Conservation (phyloP, 2,888 invertebrate genomes). For the Stomorhina lunata region DNA sequence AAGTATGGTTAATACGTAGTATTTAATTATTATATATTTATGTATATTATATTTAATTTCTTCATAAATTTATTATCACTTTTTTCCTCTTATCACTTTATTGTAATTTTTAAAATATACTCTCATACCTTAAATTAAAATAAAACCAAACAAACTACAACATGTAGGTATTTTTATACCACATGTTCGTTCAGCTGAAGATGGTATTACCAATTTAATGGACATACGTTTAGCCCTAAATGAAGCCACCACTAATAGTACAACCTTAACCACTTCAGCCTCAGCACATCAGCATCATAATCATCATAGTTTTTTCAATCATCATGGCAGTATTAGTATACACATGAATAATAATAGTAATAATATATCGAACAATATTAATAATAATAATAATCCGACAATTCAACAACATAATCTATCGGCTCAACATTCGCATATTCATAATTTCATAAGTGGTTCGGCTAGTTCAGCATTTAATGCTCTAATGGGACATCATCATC, state of each 20-base stretch:
- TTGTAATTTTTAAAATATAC: neutral
- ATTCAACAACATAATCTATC: conserved; percentile 42
- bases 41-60: neutral
- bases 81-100: conserved; percentile 32
- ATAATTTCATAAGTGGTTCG: conserved; percentile 77
- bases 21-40: neutral
- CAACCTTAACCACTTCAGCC: conserved; percentile 15
- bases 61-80: conserved; percentile 4
- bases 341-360: conserved; percentile 70
- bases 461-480: conserved; percentile 78
- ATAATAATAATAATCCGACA: conserved; percentile 49
- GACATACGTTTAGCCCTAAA: conserved; percentile 78
- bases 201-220: conserved; percentile 77
- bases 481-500: conserved; percentile 73
- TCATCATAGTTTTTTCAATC: conserved; percentile 65
- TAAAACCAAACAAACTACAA: conserved; percentile 8
- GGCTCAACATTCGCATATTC: conserved; percentile 72
- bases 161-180: conserved; percentile 77
- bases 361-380: conserved; percentile 67
- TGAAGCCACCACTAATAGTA: conserved; percentile 72
- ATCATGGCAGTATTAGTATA: conserved; percentile 68
- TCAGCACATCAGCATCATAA: conserved; percentile 62
- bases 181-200: conserved; percentile 73
- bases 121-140: conserved; percentile 18
- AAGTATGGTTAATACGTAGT: neutral